Percentiles rank a stretch among this genome's conserved stretches.
Conservation (phyloP, 1,140 invertebrate species). For the Brachionus asplanchnoidis region DNA sequence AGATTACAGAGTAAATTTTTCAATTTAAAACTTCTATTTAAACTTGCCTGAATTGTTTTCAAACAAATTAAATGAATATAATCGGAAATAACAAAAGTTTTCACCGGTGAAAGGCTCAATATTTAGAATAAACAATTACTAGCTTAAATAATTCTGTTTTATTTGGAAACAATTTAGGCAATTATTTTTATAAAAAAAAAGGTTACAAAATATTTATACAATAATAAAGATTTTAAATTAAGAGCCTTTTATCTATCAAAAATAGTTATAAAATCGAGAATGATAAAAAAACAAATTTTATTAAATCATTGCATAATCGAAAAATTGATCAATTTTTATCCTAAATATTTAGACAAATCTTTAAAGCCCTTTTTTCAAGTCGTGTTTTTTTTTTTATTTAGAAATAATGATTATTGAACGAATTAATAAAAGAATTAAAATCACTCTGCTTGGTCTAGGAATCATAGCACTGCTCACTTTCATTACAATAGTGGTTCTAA, state of each 20-base stretch:
- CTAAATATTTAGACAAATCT: not conserved
- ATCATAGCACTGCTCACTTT: not conserved
- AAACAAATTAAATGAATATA: not conserved
- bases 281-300: not conserved
- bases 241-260: not conserved
- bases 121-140: not conserved
- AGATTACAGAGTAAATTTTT: not conserved
- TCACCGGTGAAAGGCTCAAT: not conserved
- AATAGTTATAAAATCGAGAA: not conserved
- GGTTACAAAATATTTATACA: not conserved
- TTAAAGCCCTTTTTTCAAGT: not conserved
- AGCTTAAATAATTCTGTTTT: not conserved
- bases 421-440: not conserved
- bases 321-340: not conserved
- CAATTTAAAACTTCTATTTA: not conserved
- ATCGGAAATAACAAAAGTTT: not conserved
- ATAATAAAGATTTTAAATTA: not conserved
- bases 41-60: not conserved
- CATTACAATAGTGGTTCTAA: not conserved
- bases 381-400: not conserved
- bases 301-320: not conserved
- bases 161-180: not conserved
- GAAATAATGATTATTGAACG: not conserved
- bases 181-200: not conserved
- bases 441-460: not conserved